Evolutionary conservation across 2,797 vertebrate genomes (phyloP), one percentile per base, ranked within the genome.

Genomic region (Halcyon smyrnensis): DNA sequence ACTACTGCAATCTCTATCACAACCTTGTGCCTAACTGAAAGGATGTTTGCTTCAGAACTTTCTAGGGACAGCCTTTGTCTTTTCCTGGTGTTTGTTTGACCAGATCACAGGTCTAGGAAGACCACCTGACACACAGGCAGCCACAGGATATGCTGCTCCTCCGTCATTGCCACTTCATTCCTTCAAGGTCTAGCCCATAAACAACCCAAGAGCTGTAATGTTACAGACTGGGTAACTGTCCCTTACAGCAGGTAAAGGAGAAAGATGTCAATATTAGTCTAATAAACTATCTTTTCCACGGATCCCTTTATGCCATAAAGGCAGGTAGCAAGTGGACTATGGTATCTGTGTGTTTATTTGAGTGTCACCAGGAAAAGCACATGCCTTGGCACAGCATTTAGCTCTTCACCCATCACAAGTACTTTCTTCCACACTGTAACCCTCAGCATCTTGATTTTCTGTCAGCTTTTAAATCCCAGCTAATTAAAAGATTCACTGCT

Each of bases 391-490:
- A 41, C 6, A 43, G 41, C 45, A 68, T 37, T 74, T 80, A 51
- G 23, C 53, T 46, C n/a, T 20, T 77, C 57, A 83, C n/a, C n/a
- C 0, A 0, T 34, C 39, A 37, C 65, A 79, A 65, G 70, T 56
- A 32, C 54, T 46, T 51, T 53, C 43, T 86, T 91, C 53, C 70
- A 79, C 2, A 1, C 53, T 15, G 20, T 46, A 67, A 73, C 34
- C 34, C 81, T 83, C 62, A 63, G 43, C n/a, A 45, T 84, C 86
- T 89, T 91, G 94, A 96, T 96, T 96, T 96, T 59, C 90, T 92
- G 85, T 54, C 90, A 89, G 88, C 54, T 90, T 91, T 92, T 45
- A 84, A 85, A 71, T 14, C 67, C 53, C 53, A 70, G 69, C 76
- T 88, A 86, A 94, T 91, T 90, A 84, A 53, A 70, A 87, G 80